A percentile compares a stretch with the other conserved stretches of the same genome.
phyloP scores from a whole-genome alignment of 2,888 invertebrate genomes.

The Aricia artaxerxes region DNA sequence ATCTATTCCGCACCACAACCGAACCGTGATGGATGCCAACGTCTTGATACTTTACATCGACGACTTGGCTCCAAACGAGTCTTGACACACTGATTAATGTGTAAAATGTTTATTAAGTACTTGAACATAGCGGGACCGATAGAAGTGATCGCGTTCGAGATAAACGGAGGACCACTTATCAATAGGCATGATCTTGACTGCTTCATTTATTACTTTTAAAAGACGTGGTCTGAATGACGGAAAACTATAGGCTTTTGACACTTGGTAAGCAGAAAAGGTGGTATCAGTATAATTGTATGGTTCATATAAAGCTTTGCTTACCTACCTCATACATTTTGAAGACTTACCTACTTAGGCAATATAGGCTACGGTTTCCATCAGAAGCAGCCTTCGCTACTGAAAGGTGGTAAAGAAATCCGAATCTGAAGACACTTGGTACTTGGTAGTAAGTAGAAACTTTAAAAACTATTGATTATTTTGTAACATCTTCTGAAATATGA shows the following conservation, averaged over 20 bases:
- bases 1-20: conserved; percentile 58
- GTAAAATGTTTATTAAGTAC: conserved; percentile 22
- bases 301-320: no score
- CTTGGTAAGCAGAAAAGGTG: background rate
- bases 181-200: conserved; percentile 6
- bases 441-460: no score
- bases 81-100: conserved; percentile 24
- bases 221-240: background rate
- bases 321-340: no score
- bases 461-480: no score
- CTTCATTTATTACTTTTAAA: conserved; percentile 22
- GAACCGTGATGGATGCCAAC: conserved; percentile 45
- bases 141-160: conserved; percentile 15
- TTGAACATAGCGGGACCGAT: conserved; percentile 29
- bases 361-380: no score
- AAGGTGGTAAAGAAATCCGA: no score
- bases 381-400: no score
- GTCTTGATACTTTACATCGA: conserved; percentile 24
- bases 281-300: no score
- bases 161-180: background rate
- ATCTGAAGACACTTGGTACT: no score
- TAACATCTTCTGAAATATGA: no score
- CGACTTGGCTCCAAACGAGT: background rate
- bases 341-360: no score
- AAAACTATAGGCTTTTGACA: background rate